These are phyloP conservation scores for Archilochus colubris DNA, from an alignment of 2,113 vertebrate genomes.

Conservation along the genomic window DNA sequence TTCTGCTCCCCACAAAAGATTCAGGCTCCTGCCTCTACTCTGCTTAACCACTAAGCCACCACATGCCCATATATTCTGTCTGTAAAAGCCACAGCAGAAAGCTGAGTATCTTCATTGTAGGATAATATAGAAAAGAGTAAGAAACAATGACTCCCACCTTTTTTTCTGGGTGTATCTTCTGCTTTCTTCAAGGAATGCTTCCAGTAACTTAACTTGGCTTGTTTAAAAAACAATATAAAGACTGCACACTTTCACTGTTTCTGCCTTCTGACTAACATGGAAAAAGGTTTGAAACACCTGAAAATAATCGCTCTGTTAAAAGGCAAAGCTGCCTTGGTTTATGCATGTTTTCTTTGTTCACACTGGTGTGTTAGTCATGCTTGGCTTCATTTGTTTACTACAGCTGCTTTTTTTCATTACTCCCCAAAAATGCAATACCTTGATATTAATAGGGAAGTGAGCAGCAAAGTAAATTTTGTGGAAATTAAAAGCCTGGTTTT, in stretches of 20 bases:
- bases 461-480: not conserved
- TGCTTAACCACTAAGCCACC: not conserved
- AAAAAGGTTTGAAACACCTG: not conserved
- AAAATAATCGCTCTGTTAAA: not conserved
- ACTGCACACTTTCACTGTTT: not conserved
- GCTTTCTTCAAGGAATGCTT: not conserved
- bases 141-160: not conserved
- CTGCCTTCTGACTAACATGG: not conserved
- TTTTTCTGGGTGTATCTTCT: not conserved
- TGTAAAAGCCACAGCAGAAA: not conserved
- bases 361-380: not conserved
- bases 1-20: not conserved
- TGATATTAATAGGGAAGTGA: not conserved
- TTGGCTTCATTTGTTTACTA: not conserved
- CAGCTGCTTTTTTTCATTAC: not conserved
- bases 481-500: not conserved
- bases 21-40: not conserved
- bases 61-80: not conserved
- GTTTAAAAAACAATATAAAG: not conserved
- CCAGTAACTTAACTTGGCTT: not conserved
- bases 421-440: not conserved
- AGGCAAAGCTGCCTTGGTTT: not conserved
- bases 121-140: not conserved
- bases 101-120: not conserved
- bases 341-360: not conserved